These are phyloP conservation scores for Dysidea cf. avara DNA, from an alignment of 37 sponge, comb jelly and placozoan species.

Conservation along the genomic window DNA sequence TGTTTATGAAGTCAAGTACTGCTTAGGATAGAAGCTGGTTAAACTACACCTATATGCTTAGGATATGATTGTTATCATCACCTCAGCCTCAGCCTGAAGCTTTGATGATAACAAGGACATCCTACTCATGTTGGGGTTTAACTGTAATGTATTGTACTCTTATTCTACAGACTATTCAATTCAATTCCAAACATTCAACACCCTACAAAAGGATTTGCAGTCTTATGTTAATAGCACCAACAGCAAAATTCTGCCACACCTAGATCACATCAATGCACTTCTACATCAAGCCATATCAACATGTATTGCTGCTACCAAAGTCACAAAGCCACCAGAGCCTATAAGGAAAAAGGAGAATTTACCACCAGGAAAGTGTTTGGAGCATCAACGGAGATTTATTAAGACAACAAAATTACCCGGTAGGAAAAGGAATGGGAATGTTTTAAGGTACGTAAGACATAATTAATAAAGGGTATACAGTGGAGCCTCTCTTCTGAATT, in stretches of 20 bases:
- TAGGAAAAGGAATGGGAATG: constrained; percentile 12
- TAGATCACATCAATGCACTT: constrained; percentile 18
- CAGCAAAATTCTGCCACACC: neutral
- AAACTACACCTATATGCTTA: too few species aligned
- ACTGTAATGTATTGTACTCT: too few species aligned
- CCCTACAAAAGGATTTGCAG: constrained; percentile 2
- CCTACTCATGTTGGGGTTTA: too few species aligned
- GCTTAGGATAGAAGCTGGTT: too few species aligned
- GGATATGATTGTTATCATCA: too few species aligned
- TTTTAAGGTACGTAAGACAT: too few species aligned
- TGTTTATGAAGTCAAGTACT: too few species aligned
- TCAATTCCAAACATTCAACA: neutral
- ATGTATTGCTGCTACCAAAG: neutral
- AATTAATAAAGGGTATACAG: too few species aligned
- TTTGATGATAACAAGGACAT: too few species aligned
- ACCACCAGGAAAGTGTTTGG: constrained; percentile 13
- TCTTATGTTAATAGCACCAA: neutral
- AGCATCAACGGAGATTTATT: constrained; percentile 17
- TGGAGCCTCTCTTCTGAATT: too few species aligned
- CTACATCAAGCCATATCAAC: constrained; percentile 19
- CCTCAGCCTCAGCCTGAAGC: too few species aligned
- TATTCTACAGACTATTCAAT: neutral
- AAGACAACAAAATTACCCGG: constrained; percentile 11
- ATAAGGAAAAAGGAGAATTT: neutral
- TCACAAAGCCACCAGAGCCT: neutral